Base-by-base conservation (phyloP, 2,888 invertebrate species). In the Acholoe squamosa region DNA sequence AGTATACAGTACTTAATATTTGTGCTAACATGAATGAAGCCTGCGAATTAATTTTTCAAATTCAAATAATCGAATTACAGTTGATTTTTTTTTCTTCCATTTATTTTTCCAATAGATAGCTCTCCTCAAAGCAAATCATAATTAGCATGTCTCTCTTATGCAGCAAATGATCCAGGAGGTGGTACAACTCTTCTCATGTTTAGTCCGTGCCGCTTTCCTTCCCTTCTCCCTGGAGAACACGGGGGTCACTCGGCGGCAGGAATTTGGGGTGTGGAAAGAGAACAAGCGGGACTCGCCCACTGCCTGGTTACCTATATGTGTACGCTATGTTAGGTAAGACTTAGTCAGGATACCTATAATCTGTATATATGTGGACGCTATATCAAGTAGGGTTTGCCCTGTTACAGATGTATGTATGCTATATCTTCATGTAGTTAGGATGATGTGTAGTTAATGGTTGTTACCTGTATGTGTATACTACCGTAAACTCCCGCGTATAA, bases 161-260 rank as follows among this genome's bases (percentile, higher is more conserved):
- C 93, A 98, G 97, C 97, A 97, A 94, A 98, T 98, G 97, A 97
- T 98, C 93, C 96, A 97, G 94, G 97, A 97, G 90, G 97, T 97
- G 5, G 97, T 98, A 92, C 97, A 97, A 92, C 96, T 97, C 92
- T 98, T 98, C 96, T 97, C 97, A 89, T 97, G 97, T 80, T 97
- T 98, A 94, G 96, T 98, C 93, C 96, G 98, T 56, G 96, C 97
- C 28, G 97, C 98, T 76, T 96, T 98, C 92, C 96, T 98, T 92
- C 97, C 97, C 22, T 97, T 97, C 76, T 97, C 97, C 0, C 94
- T 97, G 88, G 96, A 97, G 91, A 96, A 96, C 92, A 91, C 95
- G 76, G 92, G 94, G 31, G 93, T 93, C 34, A 94, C 94, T 52
- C 93, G 95, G 61, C 95, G 96, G 88, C 96, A 94, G 89, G 96